These are phyloP conservation scores for Cordilura impudica DNA, from an alignment of 2,888 invertebrate genomes.

Conservation along the genomic window DNA sequence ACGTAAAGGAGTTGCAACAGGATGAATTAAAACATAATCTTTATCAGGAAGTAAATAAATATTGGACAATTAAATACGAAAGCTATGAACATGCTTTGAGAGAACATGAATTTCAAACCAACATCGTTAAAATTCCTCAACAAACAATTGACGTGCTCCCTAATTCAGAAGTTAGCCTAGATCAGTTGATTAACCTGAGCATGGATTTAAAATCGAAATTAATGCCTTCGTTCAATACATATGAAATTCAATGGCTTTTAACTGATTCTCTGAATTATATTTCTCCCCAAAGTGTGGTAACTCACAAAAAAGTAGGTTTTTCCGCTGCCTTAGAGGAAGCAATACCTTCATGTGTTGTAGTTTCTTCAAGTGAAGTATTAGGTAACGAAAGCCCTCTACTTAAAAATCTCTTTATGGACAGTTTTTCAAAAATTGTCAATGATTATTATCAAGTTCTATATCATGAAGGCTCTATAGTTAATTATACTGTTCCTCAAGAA, in stretches of 20 bases:
- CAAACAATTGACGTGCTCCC: neutral
- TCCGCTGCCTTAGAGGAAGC: neutral
- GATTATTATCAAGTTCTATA: conserved; percentile 38
- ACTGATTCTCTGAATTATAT: neutral
- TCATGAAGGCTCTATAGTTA: conserved; percentile 29
- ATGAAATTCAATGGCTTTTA: conserved; percentile 17
- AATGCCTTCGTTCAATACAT: neutral
- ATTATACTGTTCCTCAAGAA: conserved; percentile 64
- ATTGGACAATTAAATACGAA: conserved; percentile 53
- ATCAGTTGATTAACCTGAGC: conserved; percentile 12
- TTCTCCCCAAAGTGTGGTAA: neutral
- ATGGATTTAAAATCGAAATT: neutral
- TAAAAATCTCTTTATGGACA: conserved; percentile 26
- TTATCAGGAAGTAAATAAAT: conserved; percentile 51
- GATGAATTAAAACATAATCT: conserved; percentile 44
- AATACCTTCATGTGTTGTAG: neutral
- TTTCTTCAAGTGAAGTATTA: neutral
- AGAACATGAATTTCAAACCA: neutral
- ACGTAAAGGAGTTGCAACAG: conserved; percentile 27
- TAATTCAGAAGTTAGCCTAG: neutral
- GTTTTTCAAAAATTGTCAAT: conserved; percentile 41
- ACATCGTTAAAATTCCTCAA: neutral
- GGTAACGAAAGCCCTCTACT: conserved; percentile 12
- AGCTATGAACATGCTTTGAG: conserved; percentile 45
- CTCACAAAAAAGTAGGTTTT: neutral